Evolutionary conservation across 2,888 invertebrate genomes (phyloP).

Genomic region (Schizaphis graminum): DNA sequence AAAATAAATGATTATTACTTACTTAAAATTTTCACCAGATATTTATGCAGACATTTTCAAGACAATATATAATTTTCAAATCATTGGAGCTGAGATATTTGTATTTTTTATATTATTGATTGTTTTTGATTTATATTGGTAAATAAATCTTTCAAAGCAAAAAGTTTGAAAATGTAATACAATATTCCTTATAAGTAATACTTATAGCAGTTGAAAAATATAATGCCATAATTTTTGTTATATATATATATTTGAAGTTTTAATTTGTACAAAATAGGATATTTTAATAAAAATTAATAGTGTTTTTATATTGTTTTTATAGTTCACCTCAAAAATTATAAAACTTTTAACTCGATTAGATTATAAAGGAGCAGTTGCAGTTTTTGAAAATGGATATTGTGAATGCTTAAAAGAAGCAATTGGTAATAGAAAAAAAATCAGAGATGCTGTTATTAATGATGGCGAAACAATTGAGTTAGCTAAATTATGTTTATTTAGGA

Average conservation of each 20-base stretch:
- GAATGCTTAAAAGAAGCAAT: constrained; percentile 61
- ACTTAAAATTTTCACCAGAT: neutral
- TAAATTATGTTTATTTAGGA: constrained; percentile 56
- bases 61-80: neutral
- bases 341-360: constrained; percentile 58
- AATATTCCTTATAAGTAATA: neutral
- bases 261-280: neutral
- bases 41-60: neutral
- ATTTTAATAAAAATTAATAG: neutral
- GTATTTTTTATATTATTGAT: neutral
- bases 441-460: constrained; percentile 37
- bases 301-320: neutral
- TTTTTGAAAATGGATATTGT: constrained; percentile 62
- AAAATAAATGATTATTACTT: neutral
- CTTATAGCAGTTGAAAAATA: neutral
- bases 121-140: neutral
- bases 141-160: neutral
- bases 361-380: constrained; percentile 48
- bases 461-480: constrained; percentile 49
- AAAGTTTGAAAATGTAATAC: neutral
- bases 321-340: constrained; percentile 56
- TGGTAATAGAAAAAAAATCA: constrained; percentile 45
- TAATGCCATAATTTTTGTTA: neutral
- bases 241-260: neutral
- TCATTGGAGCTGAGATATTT: neutral